Percentiles rank a stretch among this genome's conserved stretches.
These are phyloP conservation scores for Hylaea fasciaria DNA, from an alignment of 2,888 invertebrate species.

Conservation along the genomic window DNA sequence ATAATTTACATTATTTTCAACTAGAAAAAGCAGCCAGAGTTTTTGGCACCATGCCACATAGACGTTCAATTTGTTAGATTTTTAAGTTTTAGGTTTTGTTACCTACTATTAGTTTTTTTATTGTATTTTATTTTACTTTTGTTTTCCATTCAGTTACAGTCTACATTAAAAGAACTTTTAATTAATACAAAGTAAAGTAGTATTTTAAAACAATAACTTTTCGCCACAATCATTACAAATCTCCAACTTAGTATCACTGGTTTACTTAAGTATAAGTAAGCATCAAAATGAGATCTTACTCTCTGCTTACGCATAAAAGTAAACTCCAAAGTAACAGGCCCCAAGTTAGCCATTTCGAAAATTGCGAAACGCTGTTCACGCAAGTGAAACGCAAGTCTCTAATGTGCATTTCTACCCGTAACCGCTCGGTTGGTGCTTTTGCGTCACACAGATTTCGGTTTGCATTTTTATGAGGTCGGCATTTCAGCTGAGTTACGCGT, in stretches of 20 bases:
- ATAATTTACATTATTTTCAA: too few relatives aligned
- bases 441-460: constrained; percentile 28
- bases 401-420: constrained; percentile 38
- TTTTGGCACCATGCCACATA: too few relatives aligned
- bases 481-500: constrained; percentile 19
- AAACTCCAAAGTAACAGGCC: constrained; percentile 33
- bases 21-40: too few relatives aligned
- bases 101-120: too few relatives aligned
- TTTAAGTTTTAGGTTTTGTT: too few relatives aligned
- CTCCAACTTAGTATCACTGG: background rate
- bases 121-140: too few relatives aligned
- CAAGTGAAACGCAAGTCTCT: constrained; percentile 42
- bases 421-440: constrained; percentile 25
- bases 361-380: constrained; percentile 43
- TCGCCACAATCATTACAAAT: too few relatives aligned
- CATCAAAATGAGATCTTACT: constrained; percentile 23
- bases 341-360: constrained; percentile 37
- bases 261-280: constrained; percentile 7
- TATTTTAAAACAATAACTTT: background rate
- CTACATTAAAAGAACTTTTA: too few relatives aligned
- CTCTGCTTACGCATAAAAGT: constrained; percentile 31
- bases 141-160: too few relatives aligned
- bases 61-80: too few relatives aligned
- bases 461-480: constrained; percentile 30
- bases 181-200: too few relatives aligned